Evolutionary conservation across 2,113 vertebrate genomes (phyloP).

Genomic region (Microtus ochrogaster): DNA sequence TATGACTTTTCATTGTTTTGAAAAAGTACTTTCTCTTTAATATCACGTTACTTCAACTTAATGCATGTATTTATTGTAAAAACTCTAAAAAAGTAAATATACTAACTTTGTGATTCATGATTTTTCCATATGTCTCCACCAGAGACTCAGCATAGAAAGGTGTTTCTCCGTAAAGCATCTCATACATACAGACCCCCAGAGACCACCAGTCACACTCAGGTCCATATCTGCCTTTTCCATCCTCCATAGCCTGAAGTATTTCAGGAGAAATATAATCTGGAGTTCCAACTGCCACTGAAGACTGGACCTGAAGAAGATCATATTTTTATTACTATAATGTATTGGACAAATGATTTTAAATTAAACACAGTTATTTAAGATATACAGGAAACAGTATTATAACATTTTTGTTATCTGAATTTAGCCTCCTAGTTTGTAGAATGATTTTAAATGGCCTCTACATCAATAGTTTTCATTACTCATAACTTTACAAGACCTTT

Average conservation of each 20-base stretch:
- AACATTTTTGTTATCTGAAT: constrained; percentile 44
- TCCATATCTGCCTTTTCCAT: constrained; percentile 98
- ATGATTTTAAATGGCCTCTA: constrained; percentile 41
- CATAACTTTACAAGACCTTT: neutral
- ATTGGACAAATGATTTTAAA: constrained; percentile 34
- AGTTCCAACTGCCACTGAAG: constrained; percentile 98
- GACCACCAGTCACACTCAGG: constrained; percentile 99
- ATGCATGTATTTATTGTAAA: constrained; percentile 56
- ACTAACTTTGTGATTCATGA: constrained; percentile 99
- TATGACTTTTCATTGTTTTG: constrained; percentile 2
- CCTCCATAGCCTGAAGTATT: constrained; percentile 99
- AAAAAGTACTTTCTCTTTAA: constrained; percentile 34
- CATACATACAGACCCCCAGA: constrained; percentile 99
- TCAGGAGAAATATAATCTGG: constrained; percentile 99
- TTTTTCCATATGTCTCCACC: constrained; percentile 99
- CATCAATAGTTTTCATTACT: neutral
- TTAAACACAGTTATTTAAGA: constrained; percentile 25
- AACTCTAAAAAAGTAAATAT: constrained; percentile 62
- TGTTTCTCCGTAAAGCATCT: constrained; percentile 99
- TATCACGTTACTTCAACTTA: constrained; percentile 19
- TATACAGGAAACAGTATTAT: constrained; percentile 20
- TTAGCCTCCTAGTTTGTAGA: neutral
- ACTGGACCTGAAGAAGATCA: constrained; percentile 92
- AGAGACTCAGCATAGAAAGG: constrained; percentile 99
- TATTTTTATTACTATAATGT: constrained; percentile 61